phyloP scores from a whole-genome alignment of 2,797 vertebrate genomes.

The Choloepus didactylus region DNA sequence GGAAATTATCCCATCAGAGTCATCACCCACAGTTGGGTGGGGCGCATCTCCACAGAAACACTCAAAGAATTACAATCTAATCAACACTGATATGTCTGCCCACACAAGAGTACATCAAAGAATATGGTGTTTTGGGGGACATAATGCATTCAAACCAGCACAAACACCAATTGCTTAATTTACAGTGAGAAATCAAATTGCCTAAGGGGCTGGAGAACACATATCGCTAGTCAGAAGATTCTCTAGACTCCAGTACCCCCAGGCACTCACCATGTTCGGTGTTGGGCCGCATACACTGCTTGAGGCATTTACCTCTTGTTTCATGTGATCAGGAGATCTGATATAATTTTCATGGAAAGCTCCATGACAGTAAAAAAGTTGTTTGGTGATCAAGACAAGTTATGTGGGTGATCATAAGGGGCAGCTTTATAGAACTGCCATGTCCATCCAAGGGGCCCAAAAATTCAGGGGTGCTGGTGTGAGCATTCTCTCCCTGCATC shows the following conservation, averaged over 20 bases:
- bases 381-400: not conserved
- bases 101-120: no score
- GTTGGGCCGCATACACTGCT: not conserved
- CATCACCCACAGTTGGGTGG: no score
- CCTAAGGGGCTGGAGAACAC: not conserved
- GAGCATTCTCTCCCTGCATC: not conserved
- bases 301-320: not conserved
- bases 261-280: not conserved
- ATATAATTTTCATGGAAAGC: not conserved
- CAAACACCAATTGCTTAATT: constrained; percentile 20
- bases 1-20: no score
- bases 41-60: no score
- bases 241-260: not conserved
- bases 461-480: not conserved
- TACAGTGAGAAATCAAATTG: constrained; percentile 26
- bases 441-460: not conserved
- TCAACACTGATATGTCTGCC: no score
- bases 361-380: not conserved
- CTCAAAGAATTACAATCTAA: no score
- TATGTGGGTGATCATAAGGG: not conserved
- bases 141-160: no score
- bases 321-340: not conserved
- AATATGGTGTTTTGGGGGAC: no score
- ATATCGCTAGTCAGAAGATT: not conserved
- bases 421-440: not conserved